Base-by-base conservation (phyloP, 2,888 invertebrate genomes). In the Diachrysia chrysitis region DNA sequence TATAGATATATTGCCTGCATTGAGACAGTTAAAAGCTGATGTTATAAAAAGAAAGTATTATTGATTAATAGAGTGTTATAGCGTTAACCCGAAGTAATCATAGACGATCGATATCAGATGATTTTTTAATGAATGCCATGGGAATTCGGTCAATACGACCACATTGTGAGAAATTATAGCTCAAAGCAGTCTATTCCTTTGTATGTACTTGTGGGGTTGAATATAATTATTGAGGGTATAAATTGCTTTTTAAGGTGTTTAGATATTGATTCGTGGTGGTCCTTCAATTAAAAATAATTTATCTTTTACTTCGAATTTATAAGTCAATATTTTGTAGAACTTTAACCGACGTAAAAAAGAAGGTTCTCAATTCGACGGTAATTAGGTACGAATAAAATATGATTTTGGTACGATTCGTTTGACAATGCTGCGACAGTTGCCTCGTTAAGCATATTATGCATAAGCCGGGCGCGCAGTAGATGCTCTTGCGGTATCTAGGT, bases 61-160 rank as follows among this genome's bases (percentile, higher is more conserved):
- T 69, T 29, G 70, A 56, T 35, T 69, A 17, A 25, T 16, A 21
- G n/a, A 37, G 16, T 7, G n/a, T 46, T 48, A 48, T 19, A 10
- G 10, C 9, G 23, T 37, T 48, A 35, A 5, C 25, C 19, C 19
- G 32, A 16, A n/a, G 14, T 25, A 60, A 23, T 65, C 23, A 55
- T 65, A 68, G 10, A 9, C 16, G n/a, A 71, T 80, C 78, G 60
- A 80, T 77, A 55, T 6, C 7, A 4, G 0, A 66, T 79, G 66
- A 80, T 14, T 79, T 67, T 53, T 77, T 67, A 2, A 79, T 73
- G 65, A 74, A 79, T 71, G 69, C 16, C 74, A 58, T 68, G 70
- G 4, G 78, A 80, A 78, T 0, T 12, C 3, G 25, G 35, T 7
- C 23, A 7, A 14, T 37, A 17, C 9, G 0, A 4, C 0, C 70